A percentile compares a stretch with the other conserved stretches of the same genome.
These are phyloP conservation scores for Ditylenchus weischeri DNA, from an alignment of 2,888 invertebrate species.

Conservation along the genomic window DNA sequence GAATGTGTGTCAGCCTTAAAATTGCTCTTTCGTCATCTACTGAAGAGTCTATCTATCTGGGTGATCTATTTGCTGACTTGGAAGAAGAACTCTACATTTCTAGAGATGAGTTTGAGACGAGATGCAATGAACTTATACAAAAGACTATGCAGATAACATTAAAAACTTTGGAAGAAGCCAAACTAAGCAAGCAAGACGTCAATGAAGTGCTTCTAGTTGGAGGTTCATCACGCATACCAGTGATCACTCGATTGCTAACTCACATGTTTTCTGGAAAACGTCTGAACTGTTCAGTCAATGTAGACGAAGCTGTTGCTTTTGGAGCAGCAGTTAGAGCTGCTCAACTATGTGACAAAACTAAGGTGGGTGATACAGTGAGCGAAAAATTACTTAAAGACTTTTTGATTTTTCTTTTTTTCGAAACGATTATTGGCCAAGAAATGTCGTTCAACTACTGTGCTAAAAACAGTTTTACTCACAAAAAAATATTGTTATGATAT, in stretches of 20 bases:
- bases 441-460: too few relatives aligned
- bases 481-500: too few relatives aligned
- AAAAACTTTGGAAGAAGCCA: neutral
- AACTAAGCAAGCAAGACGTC: neutral
- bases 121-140: conserved; percentile 3
- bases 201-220: conserved; percentile 11
- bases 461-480: too few relatives aligned
- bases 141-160: conserved; percentile 1
- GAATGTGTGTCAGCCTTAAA: neutral
- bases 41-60: neutral
- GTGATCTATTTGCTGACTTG: neutral
- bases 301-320: conserved; percentile 4
- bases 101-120: conserved; percentile 1
- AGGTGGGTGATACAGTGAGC: neutral
- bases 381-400: too few relatives aligned
- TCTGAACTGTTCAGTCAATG: conserved; percentile 9
- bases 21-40: neutral
- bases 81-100: conserved; percentile 11
- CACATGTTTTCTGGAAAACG: neutral
- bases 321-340: conserved; percentile 11
- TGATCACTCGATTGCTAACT: neutral
- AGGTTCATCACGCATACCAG: conserved; percentile 10
- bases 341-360: conserved; percentile 9
- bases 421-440: too few relatives aligned
- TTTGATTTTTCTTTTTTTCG: too few relatives aligned